A percentile compares a stretch with the other conserved stretches of the same genome.
These are phyloP conservation scores for Nebria ingens DNA, from an alignment of 1,140 invertebrate genomes.

Conservation along the genomic window DNA sequence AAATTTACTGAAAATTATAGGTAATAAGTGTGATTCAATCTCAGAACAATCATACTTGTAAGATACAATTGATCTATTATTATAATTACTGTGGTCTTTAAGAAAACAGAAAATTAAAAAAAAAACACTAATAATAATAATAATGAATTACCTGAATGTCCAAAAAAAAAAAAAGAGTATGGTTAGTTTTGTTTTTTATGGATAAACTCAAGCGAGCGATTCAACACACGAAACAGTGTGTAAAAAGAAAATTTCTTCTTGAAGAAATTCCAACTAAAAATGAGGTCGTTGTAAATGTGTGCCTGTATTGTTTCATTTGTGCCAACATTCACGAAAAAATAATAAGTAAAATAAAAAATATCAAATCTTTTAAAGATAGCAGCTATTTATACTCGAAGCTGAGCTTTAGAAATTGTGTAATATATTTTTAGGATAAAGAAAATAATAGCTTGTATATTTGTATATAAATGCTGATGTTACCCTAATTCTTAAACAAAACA, in stretches of 20 bases:
- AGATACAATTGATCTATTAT: constrained; percentile 12
- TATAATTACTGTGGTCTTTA: constrained; percentile 19
- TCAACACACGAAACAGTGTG: neutral
- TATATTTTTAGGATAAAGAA: constrained; percentile 32
- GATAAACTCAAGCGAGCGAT: neutral
- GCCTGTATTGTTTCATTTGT: constrained; percentile 23
- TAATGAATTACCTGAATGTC: constrained; percentile 12
- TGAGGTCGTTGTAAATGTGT: constrained; percentile 19
- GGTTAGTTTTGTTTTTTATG: neutral
- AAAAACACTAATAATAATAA: neutral
- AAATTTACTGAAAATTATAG: constrained; percentile 21
- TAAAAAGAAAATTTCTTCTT: neutral
- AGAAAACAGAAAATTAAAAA: constrained; percentile 15
- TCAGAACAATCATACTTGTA: constrained; percentile 23
- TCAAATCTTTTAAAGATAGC: constrained; percentile 14
- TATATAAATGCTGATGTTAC: constrained; percentile 27
- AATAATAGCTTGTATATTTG: constrained; percentile 31
- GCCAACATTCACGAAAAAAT: constrained; percentile 24
- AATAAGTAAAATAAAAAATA: no score
- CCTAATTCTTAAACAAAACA: no score
- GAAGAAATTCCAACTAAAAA: neutral
- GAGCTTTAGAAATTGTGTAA: constrained; percentile 27
- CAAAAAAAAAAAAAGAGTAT: no score
- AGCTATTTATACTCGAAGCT: constrained; percentile 16
- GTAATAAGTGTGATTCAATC: constrained; percentile 21